Evolutionary conservation across 1,140 invertebrate genomes (phyloP).

Genomic region (Drosophila pachea): DNA sequence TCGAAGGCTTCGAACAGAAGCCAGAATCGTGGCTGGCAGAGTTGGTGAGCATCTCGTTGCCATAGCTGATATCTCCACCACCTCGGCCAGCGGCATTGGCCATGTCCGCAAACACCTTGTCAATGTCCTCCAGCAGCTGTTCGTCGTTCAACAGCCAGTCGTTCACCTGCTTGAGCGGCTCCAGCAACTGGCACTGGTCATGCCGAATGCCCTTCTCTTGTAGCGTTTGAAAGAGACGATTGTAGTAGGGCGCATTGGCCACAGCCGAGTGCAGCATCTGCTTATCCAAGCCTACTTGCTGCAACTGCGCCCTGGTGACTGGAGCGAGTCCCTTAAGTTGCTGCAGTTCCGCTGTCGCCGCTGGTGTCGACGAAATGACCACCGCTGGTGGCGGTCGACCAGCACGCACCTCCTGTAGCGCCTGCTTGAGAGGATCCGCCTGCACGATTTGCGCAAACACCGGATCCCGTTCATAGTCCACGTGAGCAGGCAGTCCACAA

Average conservation of each 20-base stretch:
- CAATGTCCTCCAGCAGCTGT: conserved; percentile 80
- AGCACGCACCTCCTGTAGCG: conserved; percentile 51
- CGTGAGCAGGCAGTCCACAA: conserved; percentile 64
- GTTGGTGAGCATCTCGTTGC: conserved; percentile 41
- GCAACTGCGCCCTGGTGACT: conserved; percentile 80
- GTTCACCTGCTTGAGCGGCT: conserved; percentile 80
- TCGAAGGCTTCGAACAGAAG: conserved; percentile 76
- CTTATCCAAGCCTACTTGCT: conserved; percentile 80
- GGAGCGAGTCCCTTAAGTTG: conserved; percentile 78
- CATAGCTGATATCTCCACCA: conserved; percentile 50
- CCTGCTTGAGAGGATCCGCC: conserved; percentile 62
- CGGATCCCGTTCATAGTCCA: conserved; percentile 73
- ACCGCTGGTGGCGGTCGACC: conserved; percentile 45
- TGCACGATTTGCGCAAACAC: conserved; percentile 73
- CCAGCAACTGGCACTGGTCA: conserved; percentile 80
- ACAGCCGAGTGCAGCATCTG: conserved; percentile 81
- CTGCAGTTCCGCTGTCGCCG: conserved; percentile 40
- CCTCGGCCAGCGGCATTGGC: conserved; percentile 38
- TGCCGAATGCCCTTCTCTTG: conserved; percentile 80
- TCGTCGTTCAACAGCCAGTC: conserved; percentile 81
- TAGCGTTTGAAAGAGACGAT: conserved; percentile 80
- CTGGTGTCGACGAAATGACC: conserved; percentile 47
- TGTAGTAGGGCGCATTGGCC: conserved; percentile 81
- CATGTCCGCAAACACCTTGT: conserved; percentile 80
- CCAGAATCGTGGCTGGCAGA: conserved; percentile 74